These are phyloP conservation scores for Noctua fimbriata DNA, from an alignment of 2,888 invertebrate species.

Conservation along the genomic window DNA sequence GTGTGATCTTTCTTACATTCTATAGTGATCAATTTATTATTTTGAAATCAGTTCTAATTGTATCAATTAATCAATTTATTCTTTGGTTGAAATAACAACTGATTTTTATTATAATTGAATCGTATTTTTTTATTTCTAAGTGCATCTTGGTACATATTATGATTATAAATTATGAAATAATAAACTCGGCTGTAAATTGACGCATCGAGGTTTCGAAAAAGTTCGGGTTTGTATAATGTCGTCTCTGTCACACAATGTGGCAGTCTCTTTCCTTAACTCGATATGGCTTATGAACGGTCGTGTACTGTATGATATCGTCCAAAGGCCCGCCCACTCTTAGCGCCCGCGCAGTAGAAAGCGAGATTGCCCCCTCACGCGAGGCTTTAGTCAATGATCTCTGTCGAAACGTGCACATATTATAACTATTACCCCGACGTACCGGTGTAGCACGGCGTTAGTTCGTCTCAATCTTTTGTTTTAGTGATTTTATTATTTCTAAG, in stretches of 20 bases:
- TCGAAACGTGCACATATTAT: conserved; percentile 74
- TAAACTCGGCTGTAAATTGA: neutral
- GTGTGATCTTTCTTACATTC: conserved; percentile 15
- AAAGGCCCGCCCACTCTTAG: conserved; percentile 41
- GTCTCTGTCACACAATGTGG: neutral
- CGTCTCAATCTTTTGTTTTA: conserved; percentile 67
- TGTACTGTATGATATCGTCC: neutral
- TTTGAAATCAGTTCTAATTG: conserved; percentile 18
- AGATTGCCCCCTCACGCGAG: conserved; percentile 70
- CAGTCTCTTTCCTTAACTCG: neutral
- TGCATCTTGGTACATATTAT: conserved; percentile 3
- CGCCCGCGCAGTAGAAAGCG: conserved; percentile 60
- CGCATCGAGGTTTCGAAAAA: neutral
- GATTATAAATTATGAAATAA: neutral
- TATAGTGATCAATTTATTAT: conserved; percentile 16
- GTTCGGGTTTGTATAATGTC: neutral
- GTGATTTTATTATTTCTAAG: conserved; percentile 76
- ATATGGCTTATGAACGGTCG: neutral
- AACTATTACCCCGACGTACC: conserved; percentile 65
- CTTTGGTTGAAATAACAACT: conserved; percentile 3
- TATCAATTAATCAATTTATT: conserved; percentile 20
- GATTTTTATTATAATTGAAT: conserved; percentile 20
- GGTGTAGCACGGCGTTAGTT: conserved; percentile 66
- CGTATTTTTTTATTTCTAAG: conserved; percentile 6
- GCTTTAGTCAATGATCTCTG: conserved; percentile 79